Evolutionary conservation across 2,888 invertebrate genomes (phyloP).

Genomic region (Parasteatoda lunata): DNA sequence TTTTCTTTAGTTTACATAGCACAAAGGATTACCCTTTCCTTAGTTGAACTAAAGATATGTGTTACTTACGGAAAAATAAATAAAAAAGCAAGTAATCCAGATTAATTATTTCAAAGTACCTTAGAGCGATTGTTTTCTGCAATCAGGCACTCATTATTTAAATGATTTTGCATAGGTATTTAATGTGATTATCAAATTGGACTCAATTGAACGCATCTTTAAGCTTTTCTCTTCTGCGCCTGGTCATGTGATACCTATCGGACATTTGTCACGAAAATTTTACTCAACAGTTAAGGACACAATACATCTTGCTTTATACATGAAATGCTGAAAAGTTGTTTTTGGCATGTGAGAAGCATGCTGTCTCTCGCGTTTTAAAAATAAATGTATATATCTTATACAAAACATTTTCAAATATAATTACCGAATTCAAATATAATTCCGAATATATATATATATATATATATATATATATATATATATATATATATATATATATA

Average conservation of each 20-base stretch:
- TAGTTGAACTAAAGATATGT: not conserved
- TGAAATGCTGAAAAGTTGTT: conserved; percentile 9
- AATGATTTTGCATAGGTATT: conserved; percentile 54
- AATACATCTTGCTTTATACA: not conserved
- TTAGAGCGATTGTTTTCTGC: conserved; percentile 35
- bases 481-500: too few species aligned
- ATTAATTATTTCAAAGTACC: not conserved
- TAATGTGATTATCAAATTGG: conserved; percentile 52
- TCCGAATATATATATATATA: too few species aligned
- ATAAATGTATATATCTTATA: not conserved
- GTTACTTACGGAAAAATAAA: not conserved
- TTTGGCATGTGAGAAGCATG: not conserved
- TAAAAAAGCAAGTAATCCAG: not conserved
- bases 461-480: too few species aligned
- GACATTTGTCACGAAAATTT: conserved; percentile 6
- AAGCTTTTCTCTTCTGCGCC: not conserved
- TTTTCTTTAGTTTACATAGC: too few species aligned
- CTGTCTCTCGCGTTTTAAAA: not conserved
- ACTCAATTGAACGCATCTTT: conserved; percentile 24
- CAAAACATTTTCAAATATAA: too few species aligned
- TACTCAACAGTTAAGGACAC: conserved; percentile 12
- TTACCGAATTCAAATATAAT: too few species aligned
- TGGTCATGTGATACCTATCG: conserved; percentile 4
- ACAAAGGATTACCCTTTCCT: not conserved
- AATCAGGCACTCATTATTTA: conserved; percentile 47